These are phyloP conservation scores for Drosophila auraria DNA, from an alignment of 1,140 invertebrate genomes.

Conservation along the genomic window DNA sequence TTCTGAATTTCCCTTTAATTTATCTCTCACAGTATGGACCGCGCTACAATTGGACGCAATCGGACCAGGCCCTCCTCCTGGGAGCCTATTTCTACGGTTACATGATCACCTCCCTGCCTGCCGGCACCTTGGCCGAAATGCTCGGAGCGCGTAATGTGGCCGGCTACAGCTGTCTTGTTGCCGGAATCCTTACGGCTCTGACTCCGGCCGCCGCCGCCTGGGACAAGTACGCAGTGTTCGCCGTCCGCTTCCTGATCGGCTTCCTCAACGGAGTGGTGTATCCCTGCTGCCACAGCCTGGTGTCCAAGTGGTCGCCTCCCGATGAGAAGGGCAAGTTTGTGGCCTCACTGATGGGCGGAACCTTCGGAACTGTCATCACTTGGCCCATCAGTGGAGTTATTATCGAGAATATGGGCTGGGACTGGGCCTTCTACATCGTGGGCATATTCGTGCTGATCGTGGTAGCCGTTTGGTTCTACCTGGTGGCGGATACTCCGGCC, in stretches of 20 bases:
- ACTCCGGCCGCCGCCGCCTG: slow-evolving; percentile 88
- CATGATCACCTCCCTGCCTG: slow-evolving; percentile 87
- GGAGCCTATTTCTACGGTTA: slow-evolving; percentile 90
- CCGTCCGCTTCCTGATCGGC: slow-evolving; percentile 88
- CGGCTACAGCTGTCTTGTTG: slow-evolving; percentile 86
- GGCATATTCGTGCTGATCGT: slow-evolving; percentile 88
- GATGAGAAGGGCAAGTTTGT: slow-evolving; percentile 92
- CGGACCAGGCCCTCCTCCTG: slow-evolving; percentile 88
- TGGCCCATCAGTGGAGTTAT: slow-evolving; percentile 89
- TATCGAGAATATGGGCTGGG: slow-evolving; percentile 89
- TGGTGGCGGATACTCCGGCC: slow-evolving; percentile 90
- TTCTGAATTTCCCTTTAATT: slow-evolving; percentile 3
- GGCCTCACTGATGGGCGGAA: slow-evolving; percentile 90
- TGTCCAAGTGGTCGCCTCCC: slow-evolving; percentile 91
- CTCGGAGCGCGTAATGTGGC: slow-evolving; percentile 91
- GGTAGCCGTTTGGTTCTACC: slow-evolving; percentile 88
- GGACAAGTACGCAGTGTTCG: slow-evolving; percentile 88
- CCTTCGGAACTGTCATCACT: slow-evolving; percentile 91
- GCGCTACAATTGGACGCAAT: slow-evolving; percentile 87
- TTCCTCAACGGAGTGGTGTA: slow-evolving; percentile 89
- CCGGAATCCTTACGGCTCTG: slow-evolving; percentile 89
- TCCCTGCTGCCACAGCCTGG: slow-evolving; percentile 89
- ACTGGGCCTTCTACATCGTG: slow-evolving; percentile 90
- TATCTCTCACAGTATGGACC: slow-evolving; percentile 85
- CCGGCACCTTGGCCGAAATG: slow-evolving; percentile 90